Evolutionary conservation across 2,888 invertebrate genomes (phyloP), one percentile per base, ranked within the genome.

Genomic region (Melieria omissa): DNA sequence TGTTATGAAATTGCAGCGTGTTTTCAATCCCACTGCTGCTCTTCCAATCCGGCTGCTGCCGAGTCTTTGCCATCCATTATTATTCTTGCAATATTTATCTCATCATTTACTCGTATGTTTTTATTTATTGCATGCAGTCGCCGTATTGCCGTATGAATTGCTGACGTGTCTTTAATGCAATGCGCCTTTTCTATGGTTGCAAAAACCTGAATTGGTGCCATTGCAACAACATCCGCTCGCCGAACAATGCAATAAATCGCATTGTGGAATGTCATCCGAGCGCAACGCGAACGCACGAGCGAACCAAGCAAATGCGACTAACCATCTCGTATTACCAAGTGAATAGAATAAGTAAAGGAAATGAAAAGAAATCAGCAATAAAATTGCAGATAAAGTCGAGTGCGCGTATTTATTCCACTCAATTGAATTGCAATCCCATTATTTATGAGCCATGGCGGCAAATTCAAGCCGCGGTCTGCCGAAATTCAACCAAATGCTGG

Each of bases 351-450:
- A 29, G 29, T 29, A 29, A 29, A 29, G 29, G 29, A 29, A 29
- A 29, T 29, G 29, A 29, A 29, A 29, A 29, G 29, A 29, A 29
- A 29, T 29, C 29, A 29, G 29, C 29, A 29, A 29, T 29, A 29
- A 29, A 29, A 29, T 29, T 29, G 29, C 29, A 29, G 29, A 29
- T 29, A 29, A 29, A 29, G 3, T 29, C 29, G 29, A 29, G 29
- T 29, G 29, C 29, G 57, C 54, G 57, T 46, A 45, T 70, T 63
- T 70, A 64, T 63, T 58, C 70, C 63, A 70, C 65, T 70, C 70
- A 70, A 70, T 64, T 64, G 70, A 70, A 8, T 47, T 47, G 58
- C 46, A 54, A 70, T 58, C 44, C 70, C 64, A 70, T 64, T 58
- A 70, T 64, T 64, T 58, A 58, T 58, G 47, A 57, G 58, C 16